A percentile compares a stretch with the other conserved stretches of the same genome.
phyloP scores from a whole-genome alignment of 1,140 invertebrate genomes.

The Druon quercuslanigerum region DNA sequence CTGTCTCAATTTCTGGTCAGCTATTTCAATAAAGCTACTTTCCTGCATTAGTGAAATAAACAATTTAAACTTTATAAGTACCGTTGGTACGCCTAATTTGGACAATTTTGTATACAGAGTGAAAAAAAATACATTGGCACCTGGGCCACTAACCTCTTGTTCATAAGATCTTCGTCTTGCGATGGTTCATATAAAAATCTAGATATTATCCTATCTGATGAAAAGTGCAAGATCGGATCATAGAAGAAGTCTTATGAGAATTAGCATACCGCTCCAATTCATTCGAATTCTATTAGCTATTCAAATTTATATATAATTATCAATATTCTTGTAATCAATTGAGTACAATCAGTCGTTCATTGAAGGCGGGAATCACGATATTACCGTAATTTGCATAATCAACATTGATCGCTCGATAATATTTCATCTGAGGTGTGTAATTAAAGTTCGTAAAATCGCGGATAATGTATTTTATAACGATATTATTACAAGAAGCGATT shows the following conservation, averaged over 20 bases:
- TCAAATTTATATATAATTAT: not conserved
- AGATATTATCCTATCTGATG: not conserved
- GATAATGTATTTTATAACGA: constrained; percentile 31
- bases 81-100: not conserved
- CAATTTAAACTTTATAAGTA: not conserved
- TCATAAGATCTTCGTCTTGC: too few relatives aligned
- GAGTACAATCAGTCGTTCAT: constrained; percentile 19
- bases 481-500: constrained; percentile 32
- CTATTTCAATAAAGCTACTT: not conserved
- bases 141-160: too few relatives aligned
- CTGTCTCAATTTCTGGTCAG: constrained; percentile 14
- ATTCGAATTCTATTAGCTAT: not conserved
- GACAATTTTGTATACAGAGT: not conserved
- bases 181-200: too few relatives aligned
- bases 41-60: constrained; percentile 11
- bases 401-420: constrained; percentile 22
- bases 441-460: constrained; percentile 15
- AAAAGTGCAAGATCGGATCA: not conserved
- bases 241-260: not conserved
- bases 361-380: constrained; percentile 10
- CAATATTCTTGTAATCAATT: constrained; percentile 13
- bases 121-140: not conserved
- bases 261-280: not conserved
- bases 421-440: constrained; percentile 29
- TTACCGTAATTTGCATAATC: constrained; percentile 24